Evolutionary conservation across 1,140 invertebrate species (phyloP).

Genomic region (Ostrea edulis): DNA sequence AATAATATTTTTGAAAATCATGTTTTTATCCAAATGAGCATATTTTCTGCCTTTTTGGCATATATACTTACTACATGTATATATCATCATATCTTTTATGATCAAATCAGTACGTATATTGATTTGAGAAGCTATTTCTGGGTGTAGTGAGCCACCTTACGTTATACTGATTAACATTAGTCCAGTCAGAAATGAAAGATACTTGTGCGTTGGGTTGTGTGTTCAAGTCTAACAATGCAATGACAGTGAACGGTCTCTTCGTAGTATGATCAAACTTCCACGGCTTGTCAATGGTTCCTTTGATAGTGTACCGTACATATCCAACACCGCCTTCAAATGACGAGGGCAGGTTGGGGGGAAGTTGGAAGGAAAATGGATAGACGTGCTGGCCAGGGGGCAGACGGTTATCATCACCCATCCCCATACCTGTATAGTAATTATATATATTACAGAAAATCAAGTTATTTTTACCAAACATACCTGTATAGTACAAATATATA

Average conservation of each 20-base stretch:
- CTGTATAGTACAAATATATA: no score
- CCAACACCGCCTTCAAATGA: slow-evolving; percentile 79
- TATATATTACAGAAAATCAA: neutral
- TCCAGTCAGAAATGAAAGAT: neutral
- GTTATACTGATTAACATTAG: no score
- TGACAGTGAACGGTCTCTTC: slow-evolving; percentile 69
- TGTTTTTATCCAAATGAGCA: no score
- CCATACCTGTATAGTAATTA: neutral
- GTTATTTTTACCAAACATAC: no score
- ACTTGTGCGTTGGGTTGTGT: slow-evolving; percentile 60
- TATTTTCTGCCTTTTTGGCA: no score
- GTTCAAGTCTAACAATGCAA: slow-evolving; percentile 72
- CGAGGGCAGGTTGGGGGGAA: slow-evolving; percentile 80
- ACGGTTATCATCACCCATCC: slow-evolving; percentile 19
- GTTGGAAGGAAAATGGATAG: slow-evolving; percentile 79
- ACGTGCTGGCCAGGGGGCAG: slow-evolving; percentile 72
- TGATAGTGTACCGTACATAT: slow-evolving; percentile 76
- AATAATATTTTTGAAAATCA: no score
- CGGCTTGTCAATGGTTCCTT: slow-evolving; percentile 74
- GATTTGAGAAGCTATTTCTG: no score
- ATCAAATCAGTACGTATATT: no score
- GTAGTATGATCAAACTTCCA: slow-evolving; percentile 74
- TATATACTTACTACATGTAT: no score
- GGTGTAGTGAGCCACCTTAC: no score
- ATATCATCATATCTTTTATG: no score